Conservation (phyloP, 2,888 invertebrate genomes). For the Branchipolynoe longqiensis region DNA sequence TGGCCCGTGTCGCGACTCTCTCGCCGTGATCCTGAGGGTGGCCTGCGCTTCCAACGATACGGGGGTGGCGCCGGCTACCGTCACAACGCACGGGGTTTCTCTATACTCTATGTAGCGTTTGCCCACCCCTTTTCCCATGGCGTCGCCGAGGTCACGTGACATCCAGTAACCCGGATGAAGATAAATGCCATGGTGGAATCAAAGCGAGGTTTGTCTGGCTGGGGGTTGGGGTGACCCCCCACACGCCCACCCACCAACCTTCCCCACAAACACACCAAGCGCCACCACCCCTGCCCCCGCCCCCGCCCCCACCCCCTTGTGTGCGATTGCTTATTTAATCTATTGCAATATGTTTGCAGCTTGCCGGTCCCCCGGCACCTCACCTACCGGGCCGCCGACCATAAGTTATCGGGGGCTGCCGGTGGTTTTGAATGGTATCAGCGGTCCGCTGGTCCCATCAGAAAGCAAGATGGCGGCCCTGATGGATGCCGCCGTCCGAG, state of each 20-base stretch:
- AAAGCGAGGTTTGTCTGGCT: no score
- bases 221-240: no score
- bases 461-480: constrained; percentile 20
- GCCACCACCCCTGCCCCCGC: neutral
- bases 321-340: constrained; percentile 50
- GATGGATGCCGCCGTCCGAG: neutral
- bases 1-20: no score
- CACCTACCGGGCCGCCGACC: constrained; percentile 3
- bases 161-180: neutral
- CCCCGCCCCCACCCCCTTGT: neutral
- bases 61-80: no score
- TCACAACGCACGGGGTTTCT: no score
- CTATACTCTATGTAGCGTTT: no score
- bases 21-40: no score
- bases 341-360: constrained; percentile 37
- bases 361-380: neutral
- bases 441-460: constrained; percentile 22
- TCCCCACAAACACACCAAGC: neutral
- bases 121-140: no score
- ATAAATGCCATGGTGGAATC: constrained; percentile 14
- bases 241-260: neutral
- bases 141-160: constrained; percentile 6
- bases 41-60: no score
- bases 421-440: constrained; percentile 40
- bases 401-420: neutral